A percentile compares a stretch with the other conserved stretches of the same genome.
Conservation (phyloP, 2,113 vertebrate genomes). For the Oriolus oriolus region DNA sequence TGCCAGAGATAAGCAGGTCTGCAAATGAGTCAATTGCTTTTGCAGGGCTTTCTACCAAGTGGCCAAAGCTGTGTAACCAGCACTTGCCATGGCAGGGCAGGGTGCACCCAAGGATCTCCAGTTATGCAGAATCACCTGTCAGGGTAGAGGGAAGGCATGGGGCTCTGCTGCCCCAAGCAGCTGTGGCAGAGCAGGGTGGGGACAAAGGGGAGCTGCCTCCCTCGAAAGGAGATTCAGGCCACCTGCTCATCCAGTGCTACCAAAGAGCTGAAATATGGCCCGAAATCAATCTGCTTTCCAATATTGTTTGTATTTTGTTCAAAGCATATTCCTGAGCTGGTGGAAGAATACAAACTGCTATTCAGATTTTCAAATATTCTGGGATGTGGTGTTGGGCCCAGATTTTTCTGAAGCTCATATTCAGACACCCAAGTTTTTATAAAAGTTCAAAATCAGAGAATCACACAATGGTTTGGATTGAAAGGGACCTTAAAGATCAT, state of each 20-base stretch:
- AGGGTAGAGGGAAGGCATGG: rapidly evolving
- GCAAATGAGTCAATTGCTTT: not conserved
- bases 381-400: too few relatives aligned
- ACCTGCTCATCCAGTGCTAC: not conserved
- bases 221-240: not conserved
- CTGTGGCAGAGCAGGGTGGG: not conserved
- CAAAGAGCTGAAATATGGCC: not conserved
- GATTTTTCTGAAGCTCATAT: not conserved
- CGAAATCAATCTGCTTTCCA: not conserved
- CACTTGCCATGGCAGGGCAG: not conserved
- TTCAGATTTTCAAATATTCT: not conserved
- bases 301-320: not conserved
- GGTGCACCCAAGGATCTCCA: not conserved
- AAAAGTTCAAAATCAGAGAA: not conserved
- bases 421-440: not conserved
- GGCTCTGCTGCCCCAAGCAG: not conserved
- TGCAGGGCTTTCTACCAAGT: not conserved
- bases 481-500: not conserved
- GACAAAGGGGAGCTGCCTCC: rapidly evolving
- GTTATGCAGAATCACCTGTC: not conserved
- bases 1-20: not conserved
- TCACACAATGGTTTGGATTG: not conserved
- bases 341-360: rapidly evolving
- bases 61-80: rapidly evolving
- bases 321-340: not conserved